A percentile compares a stretch with the other conserved stretches of the same genome.
These are phyloP conservation scores for Dreissena polymorpha DNA, from an alignment of 1,140 invertebrate species.

Conservation along the genomic window DNA sequence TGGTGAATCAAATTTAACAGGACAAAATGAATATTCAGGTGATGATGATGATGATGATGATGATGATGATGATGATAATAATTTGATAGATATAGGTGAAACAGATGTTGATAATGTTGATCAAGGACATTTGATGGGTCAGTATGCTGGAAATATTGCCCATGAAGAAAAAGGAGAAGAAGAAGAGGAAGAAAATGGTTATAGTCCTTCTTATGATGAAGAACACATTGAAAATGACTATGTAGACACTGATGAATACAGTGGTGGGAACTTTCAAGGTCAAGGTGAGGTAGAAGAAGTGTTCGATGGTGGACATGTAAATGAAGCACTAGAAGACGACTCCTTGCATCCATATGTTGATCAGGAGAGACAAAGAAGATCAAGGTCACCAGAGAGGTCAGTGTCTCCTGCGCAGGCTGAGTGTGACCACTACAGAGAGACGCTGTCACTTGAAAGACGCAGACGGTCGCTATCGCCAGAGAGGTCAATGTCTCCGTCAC, in stretches of 20 bases:
- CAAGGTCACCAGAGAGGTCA: slow-evolving; percentile 46
- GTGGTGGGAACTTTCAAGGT: slow-evolving; percentile 5
- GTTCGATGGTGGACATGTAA: slow-evolving; percentile 26
- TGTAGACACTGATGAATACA: not conserved
- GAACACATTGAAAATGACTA: slow-evolving; percentile 41
- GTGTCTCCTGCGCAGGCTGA: slow-evolving; percentile 24
- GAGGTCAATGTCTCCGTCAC: not conserved
- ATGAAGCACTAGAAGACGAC: slow-evolving; percentile 26
- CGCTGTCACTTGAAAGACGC: not conserved
- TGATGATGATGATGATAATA: slow-evolving; percentile 6
- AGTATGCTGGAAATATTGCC: slow-evolving; percentile 13
- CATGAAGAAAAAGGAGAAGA: slow-evolving; percentile 1
- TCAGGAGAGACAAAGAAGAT: slow-evolving; percentile 44
- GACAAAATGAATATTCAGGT: slow-evolving; percentile 33
- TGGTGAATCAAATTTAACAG: slow-evolving; percentile 31
- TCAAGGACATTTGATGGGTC: slow-evolving; percentile 24
- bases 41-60: slow-evolving; percentile 23
- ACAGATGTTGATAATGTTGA: not conserved
- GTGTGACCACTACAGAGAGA: not conserved
- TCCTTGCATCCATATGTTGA: slow-evolving; percentile 45
- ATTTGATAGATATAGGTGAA: slow-evolving; percentile 20
- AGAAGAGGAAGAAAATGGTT: no score
- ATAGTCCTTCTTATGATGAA: slow-evolving; percentile 23
- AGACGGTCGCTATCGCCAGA: not conserved
- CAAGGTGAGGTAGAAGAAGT: slow-evolving; percentile 3